Conservation (phyloP, 2,113 vertebrate genomes). For the Cebus imitator region DNA sequence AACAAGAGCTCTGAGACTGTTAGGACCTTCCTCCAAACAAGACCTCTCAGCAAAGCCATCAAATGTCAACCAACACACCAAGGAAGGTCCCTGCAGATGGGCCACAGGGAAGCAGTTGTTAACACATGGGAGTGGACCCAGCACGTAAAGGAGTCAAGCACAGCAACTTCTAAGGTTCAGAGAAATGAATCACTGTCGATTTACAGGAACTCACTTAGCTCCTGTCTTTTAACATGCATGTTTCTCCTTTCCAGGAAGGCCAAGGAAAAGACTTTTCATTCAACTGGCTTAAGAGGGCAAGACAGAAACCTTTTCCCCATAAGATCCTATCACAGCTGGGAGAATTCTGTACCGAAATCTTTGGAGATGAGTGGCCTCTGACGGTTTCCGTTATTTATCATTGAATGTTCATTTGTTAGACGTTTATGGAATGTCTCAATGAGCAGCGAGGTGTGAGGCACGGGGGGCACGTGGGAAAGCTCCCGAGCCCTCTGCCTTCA, state of each 20-base stretch:
- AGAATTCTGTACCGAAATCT: background rate
- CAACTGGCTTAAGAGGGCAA: background rate
- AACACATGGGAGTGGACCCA: background rate
- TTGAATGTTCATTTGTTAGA: background rate
- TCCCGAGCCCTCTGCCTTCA: background rate
- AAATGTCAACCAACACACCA: no score
- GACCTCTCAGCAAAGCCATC: background rate
- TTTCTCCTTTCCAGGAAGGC: background rate
- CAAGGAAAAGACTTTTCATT: background rate
- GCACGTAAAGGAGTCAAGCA: background rate
- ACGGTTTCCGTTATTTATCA: background rate
- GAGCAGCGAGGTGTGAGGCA: background rate
- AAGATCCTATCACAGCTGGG: background rate
- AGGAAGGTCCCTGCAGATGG: background rate
- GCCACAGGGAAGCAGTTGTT: accelerated
- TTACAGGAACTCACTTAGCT: background rate
- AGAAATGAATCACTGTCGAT: background rate
- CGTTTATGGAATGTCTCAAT: background rate
- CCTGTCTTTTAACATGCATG: background rate
- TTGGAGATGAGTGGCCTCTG: background rate
- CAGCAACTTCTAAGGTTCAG: background rate
- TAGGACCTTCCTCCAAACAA: background rate
- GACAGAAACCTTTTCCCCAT: background rate
- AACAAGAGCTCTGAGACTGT: background rate
- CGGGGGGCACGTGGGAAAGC: accelerated